A percentile compares a stretch with the other conserved stretches of the same genome.
Evolutionary conservation across 2,113 vertebrate genomes (phyloP).

Genomic region (Illadopsis cleaveri): DNA sequence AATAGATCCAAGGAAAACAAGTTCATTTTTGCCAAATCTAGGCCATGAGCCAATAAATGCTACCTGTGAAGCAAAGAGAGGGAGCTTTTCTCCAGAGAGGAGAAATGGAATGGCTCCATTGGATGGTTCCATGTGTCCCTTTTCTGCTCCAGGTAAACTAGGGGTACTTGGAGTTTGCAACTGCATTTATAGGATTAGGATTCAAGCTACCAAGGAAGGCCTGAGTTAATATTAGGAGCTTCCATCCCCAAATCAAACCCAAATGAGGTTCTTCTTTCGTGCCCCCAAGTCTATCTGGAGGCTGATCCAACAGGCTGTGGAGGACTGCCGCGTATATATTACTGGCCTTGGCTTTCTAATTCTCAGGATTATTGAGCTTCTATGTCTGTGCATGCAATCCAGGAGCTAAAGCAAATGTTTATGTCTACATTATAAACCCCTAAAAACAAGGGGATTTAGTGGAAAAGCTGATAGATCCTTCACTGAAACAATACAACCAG

Average conservation of each 20-base stretch:
- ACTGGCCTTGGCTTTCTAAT: constrained; percentile 9
- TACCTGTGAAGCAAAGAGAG: neutral
- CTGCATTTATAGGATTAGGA: neutral
- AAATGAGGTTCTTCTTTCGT: neutral
- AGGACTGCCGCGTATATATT: neutral
- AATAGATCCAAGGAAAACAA: neutral
- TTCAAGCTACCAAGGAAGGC: neutral
- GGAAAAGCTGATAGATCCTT: constrained; percentile 41
- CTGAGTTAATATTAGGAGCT: neutral
- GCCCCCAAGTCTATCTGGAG: neutral
- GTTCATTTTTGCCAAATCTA: neutral
- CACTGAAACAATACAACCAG: constrained; percentile 30
- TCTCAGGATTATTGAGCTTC: constrained; percentile 45
- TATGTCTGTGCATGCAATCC: constrained; percentile 13
- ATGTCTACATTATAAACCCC: constrained; percentile 49
- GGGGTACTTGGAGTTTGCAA: neutral
- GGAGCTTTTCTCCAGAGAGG: neutral
- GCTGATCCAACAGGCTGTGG: neutral
- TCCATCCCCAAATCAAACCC: neutral
- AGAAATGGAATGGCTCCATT: neutral
- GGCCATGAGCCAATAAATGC: neutral
- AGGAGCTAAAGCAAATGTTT: constrained; percentile 64
- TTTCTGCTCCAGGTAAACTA: neutral
- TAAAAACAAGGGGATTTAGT: constrained; percentile 64
- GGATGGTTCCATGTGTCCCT: neutral